Evolutionary conservation across 2,888 invertebrate genomes (phyloP), one percentile per base, ranked within the genome.

Genomic region (Trypoxylon attenuatum): DNA sequence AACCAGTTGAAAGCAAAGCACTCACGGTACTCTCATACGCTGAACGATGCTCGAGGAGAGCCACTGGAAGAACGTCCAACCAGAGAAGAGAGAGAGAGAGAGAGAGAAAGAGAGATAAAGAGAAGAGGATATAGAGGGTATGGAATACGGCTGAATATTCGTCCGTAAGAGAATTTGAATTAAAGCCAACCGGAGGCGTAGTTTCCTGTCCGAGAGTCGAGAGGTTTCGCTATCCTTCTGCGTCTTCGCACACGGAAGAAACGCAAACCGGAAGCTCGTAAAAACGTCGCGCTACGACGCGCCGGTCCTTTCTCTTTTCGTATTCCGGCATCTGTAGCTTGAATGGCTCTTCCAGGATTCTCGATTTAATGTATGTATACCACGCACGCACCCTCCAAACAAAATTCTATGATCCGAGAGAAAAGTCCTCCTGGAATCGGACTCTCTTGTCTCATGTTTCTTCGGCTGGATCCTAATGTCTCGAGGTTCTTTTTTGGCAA

Each of bases 211-310:
- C 16, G n/a, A n/a, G 18, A 18, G 21, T 50, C 15, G n/a, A 18
- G 27, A 27, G 23, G 10, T 5, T 2, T 46, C 23, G 38, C 10
- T 27, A 19, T 53, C 54, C 25, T 29, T 46, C 49, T 53, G 45
- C 19, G 16, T 49, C 38, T 22, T 21, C 41, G 43, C 25, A 8
- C 13, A 10, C 33, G 41, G 47, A 71, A 74, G 71, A 71, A 71
- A 73, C 62, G 67, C 59, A 63, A 72, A 46, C 25, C 53, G 54
- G 51, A 61, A 68, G 62, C 58, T 74, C 71, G 71, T 71, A 74
- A 74, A 66, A 61, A 69, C 43, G 63, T 49, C 29, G 49, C 51
- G 51, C 50, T 49, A 18, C 33, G 21, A 41, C 16, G n/a, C 38
- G 15, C 33, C 23, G 22, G 33, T 23, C n/a, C 13, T 25, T 27